Evolutionary conservation across 2,888 invertebrate genomes (phyloP).

Genomic region (Ceratothoa steindachneri): DNA sequence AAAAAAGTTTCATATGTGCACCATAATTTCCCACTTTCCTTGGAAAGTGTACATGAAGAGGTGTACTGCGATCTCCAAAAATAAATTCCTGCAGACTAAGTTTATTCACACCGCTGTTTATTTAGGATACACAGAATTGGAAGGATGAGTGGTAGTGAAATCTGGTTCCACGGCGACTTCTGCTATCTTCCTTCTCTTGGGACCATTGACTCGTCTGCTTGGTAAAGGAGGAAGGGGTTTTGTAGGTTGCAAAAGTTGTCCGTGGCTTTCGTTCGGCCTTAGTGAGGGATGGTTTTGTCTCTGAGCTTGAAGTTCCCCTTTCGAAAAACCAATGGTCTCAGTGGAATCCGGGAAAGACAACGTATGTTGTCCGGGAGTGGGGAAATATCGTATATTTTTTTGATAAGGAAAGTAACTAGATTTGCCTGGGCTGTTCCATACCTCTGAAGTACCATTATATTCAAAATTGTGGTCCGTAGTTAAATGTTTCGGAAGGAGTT

Average conservation of each 20-base stretch:
- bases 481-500: neutral
- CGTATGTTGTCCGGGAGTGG: neutral
- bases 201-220: neutral
- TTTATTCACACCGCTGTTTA: too few species aligned
- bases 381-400: neutral
- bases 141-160: too few species aligned
- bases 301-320: neutral
- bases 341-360: neutral
- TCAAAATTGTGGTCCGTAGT: neutral
- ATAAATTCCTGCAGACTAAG: too few species aligned
- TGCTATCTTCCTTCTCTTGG: neutral
- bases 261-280: neutral
- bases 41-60: too few species aligned
- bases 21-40: too few species aligned
- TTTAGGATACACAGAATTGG: too few species aligned
- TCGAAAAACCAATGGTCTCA: neutral
- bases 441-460: too few species aligned
- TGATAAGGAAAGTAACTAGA: neutral
- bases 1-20: too few species aligned
- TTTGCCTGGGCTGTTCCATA: neutral
- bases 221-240: neutral
- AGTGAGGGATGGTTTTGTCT: neutral
- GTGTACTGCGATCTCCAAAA: too few species aligned
- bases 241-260: neutral
- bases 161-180: too few species aligned